phyloP scores from a whole-genome alignment of 2,113 vertebrate species.

The Meleagris gallopavo region DNA sequence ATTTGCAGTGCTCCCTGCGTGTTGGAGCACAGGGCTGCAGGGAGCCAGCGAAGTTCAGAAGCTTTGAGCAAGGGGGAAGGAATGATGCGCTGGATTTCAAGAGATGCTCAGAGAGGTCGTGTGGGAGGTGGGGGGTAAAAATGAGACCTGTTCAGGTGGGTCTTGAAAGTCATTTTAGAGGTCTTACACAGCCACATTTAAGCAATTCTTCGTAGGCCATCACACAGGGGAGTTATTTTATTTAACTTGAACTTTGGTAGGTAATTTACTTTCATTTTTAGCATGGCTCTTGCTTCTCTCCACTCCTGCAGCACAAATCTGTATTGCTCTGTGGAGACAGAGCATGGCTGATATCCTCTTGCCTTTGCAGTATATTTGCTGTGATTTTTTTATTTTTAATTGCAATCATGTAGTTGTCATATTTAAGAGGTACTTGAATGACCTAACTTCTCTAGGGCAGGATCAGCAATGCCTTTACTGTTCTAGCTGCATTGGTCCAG shows the following conservation, averaged over 20 bases:
- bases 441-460: neutral
- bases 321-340: neutral
- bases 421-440: slow-evolving; percentile 7
- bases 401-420: neutral
- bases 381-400: neutral
- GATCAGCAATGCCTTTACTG: neutral
- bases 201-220: neutral
- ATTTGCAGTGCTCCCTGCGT: neutral
- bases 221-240: neutral
- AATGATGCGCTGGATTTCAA: neutral
- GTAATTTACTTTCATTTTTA: neutral
- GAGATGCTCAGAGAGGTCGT: neutral
- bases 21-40: fast-evolving
- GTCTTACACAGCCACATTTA: neutral
- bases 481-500: neutral
- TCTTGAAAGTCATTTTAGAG: neutral
- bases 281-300: neutral
- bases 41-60: neutral
- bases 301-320: neutral
- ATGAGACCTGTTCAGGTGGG: neutral
- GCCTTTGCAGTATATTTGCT: neutral
- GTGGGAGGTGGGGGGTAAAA: neutral
- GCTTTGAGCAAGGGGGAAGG: neutral
- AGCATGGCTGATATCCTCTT: neutral
- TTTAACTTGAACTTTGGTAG: neutral